A percentile compares a stretch with the other conserved stretches of the same genome.
phyloP scores from a whole-genome alignment of 2,113 vertebrate genomes.

The Equus przewalskii region DNA sequence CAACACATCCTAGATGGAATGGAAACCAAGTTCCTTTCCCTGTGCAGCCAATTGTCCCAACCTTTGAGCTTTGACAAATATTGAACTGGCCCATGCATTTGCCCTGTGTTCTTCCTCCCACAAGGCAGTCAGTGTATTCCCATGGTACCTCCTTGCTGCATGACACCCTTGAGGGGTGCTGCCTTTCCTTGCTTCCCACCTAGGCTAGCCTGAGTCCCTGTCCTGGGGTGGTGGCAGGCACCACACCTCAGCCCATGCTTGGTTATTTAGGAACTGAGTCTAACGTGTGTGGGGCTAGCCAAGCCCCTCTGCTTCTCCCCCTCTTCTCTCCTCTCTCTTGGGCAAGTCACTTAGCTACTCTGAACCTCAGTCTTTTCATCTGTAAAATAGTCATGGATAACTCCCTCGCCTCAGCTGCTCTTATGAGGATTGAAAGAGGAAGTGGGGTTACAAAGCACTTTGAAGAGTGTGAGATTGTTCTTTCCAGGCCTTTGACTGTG shows the following conservation, averaged over 20 bases:
- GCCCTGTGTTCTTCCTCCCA: neutral
- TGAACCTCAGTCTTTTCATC: neutral
- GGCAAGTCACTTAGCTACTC: neutral
- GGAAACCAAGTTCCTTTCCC: neutral
- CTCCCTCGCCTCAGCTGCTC: too few species aligned
- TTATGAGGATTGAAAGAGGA: neutral
- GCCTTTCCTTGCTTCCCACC: neutral
- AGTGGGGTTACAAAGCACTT: neutral
- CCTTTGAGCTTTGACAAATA: neutral
- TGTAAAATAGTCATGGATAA: neutral
- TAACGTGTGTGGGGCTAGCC: fast-evolving
- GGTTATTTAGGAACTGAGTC: neutral
- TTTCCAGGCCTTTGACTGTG: neutral
- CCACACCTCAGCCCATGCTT: fast-evolving
- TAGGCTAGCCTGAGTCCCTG: neutral
- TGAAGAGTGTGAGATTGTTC: neutral
- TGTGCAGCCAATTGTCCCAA: neutral
- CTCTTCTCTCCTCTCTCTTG: neutral
- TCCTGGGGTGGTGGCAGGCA: neutral
- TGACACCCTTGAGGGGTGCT: fast-evolving
- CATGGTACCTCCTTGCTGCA: neutral
- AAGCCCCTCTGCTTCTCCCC: neutral
- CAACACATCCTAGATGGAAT: neutral
- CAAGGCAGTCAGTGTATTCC: neutral
- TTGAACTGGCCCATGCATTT: fast-evolving